These are phyloP conservation scores for Magallana nippona DNA, from an alignment of 2,888 invertebrate genomes.

Conservation along the genomic window DNA sequence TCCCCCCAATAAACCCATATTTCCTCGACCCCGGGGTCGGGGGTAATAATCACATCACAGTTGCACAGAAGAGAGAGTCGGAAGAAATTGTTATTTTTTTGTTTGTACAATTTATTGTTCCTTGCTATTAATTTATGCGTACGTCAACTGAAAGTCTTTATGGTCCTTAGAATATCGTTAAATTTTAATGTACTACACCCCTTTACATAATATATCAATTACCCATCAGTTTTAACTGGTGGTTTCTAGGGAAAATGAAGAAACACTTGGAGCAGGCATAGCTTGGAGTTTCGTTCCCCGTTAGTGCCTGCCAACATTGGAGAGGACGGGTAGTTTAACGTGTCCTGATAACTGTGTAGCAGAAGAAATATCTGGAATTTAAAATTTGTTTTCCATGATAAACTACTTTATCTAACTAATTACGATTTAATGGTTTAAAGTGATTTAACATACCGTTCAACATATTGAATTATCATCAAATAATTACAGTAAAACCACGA, in stretches of 20 bases:
- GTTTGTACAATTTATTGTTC: slow-evolving; percentile 13
- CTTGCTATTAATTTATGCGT: slow-evolving; percentile 30
- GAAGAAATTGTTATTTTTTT: not conserved
- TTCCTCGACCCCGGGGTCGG: not conserved
- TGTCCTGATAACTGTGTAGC: not conserved
- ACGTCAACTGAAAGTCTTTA: slow-evolving; percentile 17
- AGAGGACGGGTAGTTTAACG: not conserved
- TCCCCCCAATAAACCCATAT: slow-evolving; percentile 2
- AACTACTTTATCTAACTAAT: not conserved
- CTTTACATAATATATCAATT: slow-evolving; percentile 33
- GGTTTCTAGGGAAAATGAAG: slow-evolving; percentile 31
- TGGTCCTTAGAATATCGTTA: slow-evolving; percentile 33
- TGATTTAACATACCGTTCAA: not conserved
- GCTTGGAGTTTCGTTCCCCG: not conserved
- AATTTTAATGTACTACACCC: slow-evolving; percentile 23
- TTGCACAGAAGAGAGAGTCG: not conserved
- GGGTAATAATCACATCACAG: not conserved
- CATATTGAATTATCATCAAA: too few relatives aligned
- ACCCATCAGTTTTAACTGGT: slow-evolving; percentile 9
- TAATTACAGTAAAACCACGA: too few relatives aligned
- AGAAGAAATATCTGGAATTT: not conserved
- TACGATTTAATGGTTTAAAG: not conserved
- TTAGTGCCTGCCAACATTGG: not conserved
- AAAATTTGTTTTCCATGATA: not conserved
- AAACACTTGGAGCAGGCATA: not conserved